phyloP scores from a whole-genome alignment of 2,797 vertebrate species.

The Pelochelys cantorii region DNA sequence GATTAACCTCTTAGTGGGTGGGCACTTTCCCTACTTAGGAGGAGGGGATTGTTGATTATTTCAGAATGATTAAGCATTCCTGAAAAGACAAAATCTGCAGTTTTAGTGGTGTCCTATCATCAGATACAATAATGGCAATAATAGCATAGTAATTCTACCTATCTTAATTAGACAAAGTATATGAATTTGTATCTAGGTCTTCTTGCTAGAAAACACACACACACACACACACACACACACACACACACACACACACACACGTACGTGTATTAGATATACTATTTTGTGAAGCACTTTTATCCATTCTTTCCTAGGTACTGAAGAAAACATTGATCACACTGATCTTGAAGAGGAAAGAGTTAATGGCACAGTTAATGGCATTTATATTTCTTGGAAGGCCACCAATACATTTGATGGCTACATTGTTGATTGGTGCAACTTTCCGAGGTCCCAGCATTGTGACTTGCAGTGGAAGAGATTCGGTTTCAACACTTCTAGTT shows the following conservation, averaged over 20 bases:
- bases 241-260: background rate
- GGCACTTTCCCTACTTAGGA: background rate
- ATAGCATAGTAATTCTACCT: background rate
- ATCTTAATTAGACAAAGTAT: background rate
- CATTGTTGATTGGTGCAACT: slow-evolving; percentile 87
- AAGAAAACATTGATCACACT: background rate
- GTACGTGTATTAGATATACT: background rate
- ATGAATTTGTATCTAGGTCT: background rate
- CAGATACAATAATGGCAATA: background rate
- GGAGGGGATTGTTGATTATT: accelerated
- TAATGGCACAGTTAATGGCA: slow-evolving; percentile 69
- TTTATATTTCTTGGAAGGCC: slow-evolving; percentile 83
- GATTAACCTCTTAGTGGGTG: background rate
- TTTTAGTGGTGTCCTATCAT: background rate
- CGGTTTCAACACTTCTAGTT: slow-evolving; percentile 70
- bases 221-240: too few species aligned
- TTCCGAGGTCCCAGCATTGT: slow-evolving; percentile 66
- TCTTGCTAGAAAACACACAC: background rate
- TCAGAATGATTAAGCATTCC: background rate
- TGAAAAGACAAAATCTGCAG: background rate
- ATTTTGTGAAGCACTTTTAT: background rate
- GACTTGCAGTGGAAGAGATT: slow-evolving; percentile 84
- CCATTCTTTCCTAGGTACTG: background rate
- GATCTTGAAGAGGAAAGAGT: slow-evolving; percentile 65
- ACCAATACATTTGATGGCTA: slow-evolving; percentile 79